Percentiles rank a stretch among this genome's conserved stretches.
These are phyloP conservation scores for Cyrtonyx montezumae DNA, from an alignment of 2,113 vertebrate genomes.

Conservation along the genomic window DNA sequence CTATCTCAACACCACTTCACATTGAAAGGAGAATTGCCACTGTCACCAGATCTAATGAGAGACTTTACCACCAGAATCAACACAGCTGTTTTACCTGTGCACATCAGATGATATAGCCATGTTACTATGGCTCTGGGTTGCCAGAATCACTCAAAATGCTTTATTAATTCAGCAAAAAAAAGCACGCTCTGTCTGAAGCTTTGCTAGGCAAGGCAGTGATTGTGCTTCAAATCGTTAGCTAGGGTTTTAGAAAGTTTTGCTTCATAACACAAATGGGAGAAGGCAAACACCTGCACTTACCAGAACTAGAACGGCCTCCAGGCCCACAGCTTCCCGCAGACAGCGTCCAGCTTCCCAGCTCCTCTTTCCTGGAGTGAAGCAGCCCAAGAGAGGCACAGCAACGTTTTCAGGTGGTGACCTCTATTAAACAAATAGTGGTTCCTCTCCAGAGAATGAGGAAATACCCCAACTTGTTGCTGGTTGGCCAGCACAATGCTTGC, in stretches of 20 bases:
- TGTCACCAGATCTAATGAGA: neutral
- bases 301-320: neutral
- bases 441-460: conserved; percentile 57
- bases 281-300: neutral
- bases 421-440: conserved; percentile 41
- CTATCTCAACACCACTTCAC: conserved; percentile 42
- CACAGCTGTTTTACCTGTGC: neutral
- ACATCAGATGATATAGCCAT: neutral
- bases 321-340: neutral
- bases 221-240: neutral
- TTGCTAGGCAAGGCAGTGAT: neutral
- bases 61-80: neutral
- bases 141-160: conserved; percentile 14
- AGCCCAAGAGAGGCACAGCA: rapidly evolving
- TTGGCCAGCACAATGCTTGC: neutral
- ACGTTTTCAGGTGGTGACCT: neutral
- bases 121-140: neutral
- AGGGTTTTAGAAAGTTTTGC: neutral
- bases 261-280: neutral
- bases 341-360: neutral
- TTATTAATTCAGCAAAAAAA: conserved; percentile 23
- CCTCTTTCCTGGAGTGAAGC: neutral
- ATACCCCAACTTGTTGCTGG: conserved; percentile 39
- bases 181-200: conserved; percentile 13
- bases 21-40: neutral